phyloP scores from a whole-genome alignment of 2,888 invertebrate species.

The Electrophaes corylata region DNA sequence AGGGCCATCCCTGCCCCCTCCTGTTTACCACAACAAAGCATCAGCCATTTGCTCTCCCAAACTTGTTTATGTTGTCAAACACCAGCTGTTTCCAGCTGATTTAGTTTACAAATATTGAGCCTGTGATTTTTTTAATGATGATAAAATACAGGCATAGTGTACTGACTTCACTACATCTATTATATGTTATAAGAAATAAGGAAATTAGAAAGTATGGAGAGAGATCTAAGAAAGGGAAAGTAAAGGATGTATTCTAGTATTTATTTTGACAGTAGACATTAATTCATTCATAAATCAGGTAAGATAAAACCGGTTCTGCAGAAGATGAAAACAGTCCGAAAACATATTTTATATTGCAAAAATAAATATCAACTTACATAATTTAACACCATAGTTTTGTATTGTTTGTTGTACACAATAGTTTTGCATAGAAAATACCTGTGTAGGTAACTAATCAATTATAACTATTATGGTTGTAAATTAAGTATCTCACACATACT shows the following conservation, averaged over 20 bases:
- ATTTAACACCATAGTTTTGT: background rate
- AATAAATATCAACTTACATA: background rate
- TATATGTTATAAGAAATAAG: background rate
- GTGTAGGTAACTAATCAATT: no score
- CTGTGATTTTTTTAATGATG: background rate
- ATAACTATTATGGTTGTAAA: no score
- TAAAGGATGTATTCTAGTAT: background rate
- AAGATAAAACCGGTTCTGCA: no score
- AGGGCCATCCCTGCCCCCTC: constrained; percentile 5
- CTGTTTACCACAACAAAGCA: constrained; percentile 52
- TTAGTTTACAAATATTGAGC: constrained; percentile 20
- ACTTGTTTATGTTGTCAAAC: constrained; percentile 38
- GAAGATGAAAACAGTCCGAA: background rate
- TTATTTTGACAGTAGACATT: background rate
- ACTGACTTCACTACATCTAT: background rate
- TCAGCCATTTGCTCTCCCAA: constrained; percentile 38
- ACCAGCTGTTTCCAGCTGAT: constrained; percentile 40
- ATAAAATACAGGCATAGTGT: background rate
- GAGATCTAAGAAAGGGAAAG: background rate
- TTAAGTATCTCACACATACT: no score
- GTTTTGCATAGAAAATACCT: no score
- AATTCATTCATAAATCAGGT: no score
- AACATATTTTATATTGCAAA: background rate
- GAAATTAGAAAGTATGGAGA: constrained; percentile 1
- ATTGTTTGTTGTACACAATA: background rate